Evolutionary conservation across 2,797 vertebrate genomes (phyloP).

Genomic region (Scolopax rusticola): DNA sequence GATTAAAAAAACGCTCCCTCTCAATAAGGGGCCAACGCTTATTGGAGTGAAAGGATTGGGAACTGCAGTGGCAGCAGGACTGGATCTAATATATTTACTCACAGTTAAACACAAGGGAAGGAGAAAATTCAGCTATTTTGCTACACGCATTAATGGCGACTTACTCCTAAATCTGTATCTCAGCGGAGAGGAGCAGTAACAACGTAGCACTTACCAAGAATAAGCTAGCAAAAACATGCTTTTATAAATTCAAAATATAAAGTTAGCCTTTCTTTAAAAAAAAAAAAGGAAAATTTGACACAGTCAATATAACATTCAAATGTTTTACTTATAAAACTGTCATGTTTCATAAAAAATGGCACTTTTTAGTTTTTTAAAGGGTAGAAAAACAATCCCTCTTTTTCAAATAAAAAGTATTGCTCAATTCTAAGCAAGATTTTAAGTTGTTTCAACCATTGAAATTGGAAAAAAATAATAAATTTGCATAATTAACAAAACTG

Average conservation of each 20-base stretch:
- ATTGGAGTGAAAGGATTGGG: background rate
- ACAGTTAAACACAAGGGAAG: background rate
- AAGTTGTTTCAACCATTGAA: conserved; percentile 1
- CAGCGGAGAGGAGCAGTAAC: background rate
- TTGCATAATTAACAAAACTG: background rate
- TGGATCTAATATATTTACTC: background rate
- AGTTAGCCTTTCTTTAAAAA: background rate
- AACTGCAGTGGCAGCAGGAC: background rate
- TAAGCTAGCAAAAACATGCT: background rate
- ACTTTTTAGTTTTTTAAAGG: background rate
- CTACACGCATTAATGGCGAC: background rate
- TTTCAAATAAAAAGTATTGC: conserved; percentile 35
- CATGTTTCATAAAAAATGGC: background rate
- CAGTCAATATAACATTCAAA: background rate
- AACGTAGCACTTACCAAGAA: background rate
- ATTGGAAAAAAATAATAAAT: background rate
- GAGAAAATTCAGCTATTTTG: background rate
- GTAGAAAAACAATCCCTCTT: background rate
- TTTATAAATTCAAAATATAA: background rate
- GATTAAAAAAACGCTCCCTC: background rate
- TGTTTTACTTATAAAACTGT: background rate
- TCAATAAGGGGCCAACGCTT: background rate
- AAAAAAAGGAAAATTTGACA: background rate
- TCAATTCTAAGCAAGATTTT: conserved; percentile 32
- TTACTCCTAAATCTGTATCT: background rate